These are phyloP conservation scores for Dasypogon diadema DNA, from an alignment of 2,888 invertebrate species.

Conservation along the genomic window DNA sequence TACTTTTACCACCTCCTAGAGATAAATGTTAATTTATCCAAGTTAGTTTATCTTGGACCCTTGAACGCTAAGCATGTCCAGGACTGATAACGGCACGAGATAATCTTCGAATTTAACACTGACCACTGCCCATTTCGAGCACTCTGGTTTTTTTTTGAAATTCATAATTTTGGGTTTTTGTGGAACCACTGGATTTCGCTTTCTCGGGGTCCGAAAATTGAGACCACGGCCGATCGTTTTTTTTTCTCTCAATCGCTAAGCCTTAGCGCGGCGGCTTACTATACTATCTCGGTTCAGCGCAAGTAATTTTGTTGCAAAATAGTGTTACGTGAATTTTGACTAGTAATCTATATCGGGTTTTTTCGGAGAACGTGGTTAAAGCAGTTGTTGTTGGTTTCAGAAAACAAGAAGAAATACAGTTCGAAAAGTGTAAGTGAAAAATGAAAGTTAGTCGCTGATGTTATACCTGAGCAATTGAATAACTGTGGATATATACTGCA, in stretches of 20 bases:
- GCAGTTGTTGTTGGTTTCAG: not conserved
- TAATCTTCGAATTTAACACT: not conserved
- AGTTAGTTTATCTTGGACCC: slow-evolving; percentile 59
- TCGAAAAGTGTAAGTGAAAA: slow-evolving; percentile 35
- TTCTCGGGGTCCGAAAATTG: slow-evolving; percentile 11
- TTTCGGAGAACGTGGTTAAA: slow-evolving; percentile 4
- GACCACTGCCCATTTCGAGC: not conserved
- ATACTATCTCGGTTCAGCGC: not conserved
- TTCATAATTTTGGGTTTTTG: not conserved
- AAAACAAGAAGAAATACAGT: not conserved
- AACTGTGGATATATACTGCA: not conserved
- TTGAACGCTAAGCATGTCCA: slow-evolving; percentile 58
- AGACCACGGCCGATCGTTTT: slow-evolving; percentile 30
- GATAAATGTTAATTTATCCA: slow-evolving; percentile 46
- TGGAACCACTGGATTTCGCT: slow-evolving; percentile 10
- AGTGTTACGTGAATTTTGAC: slow-evolving; percentile 28
- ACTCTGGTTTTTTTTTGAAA: slow-evolving; percentile 12
- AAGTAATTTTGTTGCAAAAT: slow-evolving; percentile 22
- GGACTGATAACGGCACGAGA: slow-evolving; percentile 23
- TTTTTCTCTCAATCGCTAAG: not conserved
- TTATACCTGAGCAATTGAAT: slow-evolving; percentile 29
- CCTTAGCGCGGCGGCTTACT: not conserved
- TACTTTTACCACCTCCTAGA: slow-evolving; percentile 52
- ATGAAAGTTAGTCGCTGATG: slow-evolving; percentile 16
- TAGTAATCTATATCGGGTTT: not conserved